Conservation (phyloP, 1,140 invertebrate genomes). For the Luehdorfia chinensis region DNA sequence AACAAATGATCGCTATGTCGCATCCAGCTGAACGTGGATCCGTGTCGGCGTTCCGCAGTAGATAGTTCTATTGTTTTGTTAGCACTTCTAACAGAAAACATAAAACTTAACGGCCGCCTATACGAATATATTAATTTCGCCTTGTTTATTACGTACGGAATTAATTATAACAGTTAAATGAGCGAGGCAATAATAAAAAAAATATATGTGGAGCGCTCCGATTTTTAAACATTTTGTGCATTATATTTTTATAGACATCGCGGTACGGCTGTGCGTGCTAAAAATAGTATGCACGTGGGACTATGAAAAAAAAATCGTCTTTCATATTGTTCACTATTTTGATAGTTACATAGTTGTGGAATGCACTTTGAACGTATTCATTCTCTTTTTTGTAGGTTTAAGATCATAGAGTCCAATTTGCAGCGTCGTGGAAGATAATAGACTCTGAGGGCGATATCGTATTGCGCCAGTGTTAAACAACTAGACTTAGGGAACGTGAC, state of each 20-base stretch:
- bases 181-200: slow-evolving; percentile 57
- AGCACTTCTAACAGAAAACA: slow-evolving; percentile 50
- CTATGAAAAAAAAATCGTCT: slow-evolving; percentile 22
- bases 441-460: no score
- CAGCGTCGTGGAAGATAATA: background rate
- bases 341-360: slow-evolving; percentile 18
- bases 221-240: slow-evolving; percentile 28
- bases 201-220: slow-evolving; percentile 41
- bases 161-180: slow-evolving; percentile 72
- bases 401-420: slow-evolving; percentile 14
- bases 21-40: slow-evolving; percentile 28
- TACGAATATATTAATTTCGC: slow-evolving; percentile 60
- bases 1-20: slow-evolving; percentile 11
- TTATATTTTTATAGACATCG: slow-evolving; percentile 23
- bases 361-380: slow-evolving; percentile 16
- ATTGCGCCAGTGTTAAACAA: no score
- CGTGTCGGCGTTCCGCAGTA: slow-evolving; percentile 24
- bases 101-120: slow-evolving; percentile 61
- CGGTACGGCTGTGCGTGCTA: slow-evolving; percentile 14
- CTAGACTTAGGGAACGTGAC: no score
- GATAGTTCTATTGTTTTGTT: slow-evolving; percentile 55
- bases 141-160: slow-evolving; percentile 60
- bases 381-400: slow-evolving; percentile 8
- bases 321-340: slow-evolving; percentile 19
- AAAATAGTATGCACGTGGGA: slow-evolving; percentile 19